A percentile compares a stretch with the other conserved stretches of the same genome.
Conservation (phyloP, 2,888 invertebrate species). For the Tachystola acroxantha region DNA sequence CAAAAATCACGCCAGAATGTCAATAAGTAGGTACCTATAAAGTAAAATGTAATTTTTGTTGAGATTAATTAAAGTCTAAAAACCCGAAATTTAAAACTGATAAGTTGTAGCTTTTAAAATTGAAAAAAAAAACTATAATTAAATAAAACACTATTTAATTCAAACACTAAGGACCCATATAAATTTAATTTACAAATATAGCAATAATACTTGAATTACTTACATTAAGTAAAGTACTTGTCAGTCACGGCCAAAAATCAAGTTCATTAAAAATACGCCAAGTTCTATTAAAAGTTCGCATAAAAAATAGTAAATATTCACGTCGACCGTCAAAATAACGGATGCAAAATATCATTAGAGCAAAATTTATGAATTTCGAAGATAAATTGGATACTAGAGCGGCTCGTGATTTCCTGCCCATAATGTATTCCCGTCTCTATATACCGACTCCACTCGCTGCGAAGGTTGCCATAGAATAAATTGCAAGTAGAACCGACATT, state of each 20-base stretch:
- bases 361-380: slow-evolving; percentile 71
- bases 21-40: too few species aligned
- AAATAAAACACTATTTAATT: background rate
- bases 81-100: too few species aligned
- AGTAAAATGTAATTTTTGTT: too few species aligned
- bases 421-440: slow-evolving; percentile 74
- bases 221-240: too few species aligned
- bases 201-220: too few species aligned
- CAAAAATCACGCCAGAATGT: too few species aligned
- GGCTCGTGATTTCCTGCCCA: slow-evolving; percentile 72
- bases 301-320: slow-evolving; percentile 16
- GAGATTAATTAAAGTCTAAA: too few species aligned
- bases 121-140: too few species aligned
- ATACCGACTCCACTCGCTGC: slow-evolving; percentile 35
- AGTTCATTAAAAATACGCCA: too few species aligned
- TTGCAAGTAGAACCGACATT: slow-evolving; percentile 31
- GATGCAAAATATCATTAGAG: slow-evolving; percentile 67
- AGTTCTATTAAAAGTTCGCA: background rate
- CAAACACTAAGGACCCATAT: background rate
- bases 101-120: too few species aligned
- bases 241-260: too few species aligned
- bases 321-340: slow-evolving; percentile 40
- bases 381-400: slow-evolving; percentile 68
- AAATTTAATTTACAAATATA: background rate
- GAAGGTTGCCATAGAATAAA: slow-evolving; percentile 60